These are phyloP conservation scores for Drosophila sp. DNA, from an alignment of 1,140 invertebrate species.

Conservation along the genomic window DNA sequence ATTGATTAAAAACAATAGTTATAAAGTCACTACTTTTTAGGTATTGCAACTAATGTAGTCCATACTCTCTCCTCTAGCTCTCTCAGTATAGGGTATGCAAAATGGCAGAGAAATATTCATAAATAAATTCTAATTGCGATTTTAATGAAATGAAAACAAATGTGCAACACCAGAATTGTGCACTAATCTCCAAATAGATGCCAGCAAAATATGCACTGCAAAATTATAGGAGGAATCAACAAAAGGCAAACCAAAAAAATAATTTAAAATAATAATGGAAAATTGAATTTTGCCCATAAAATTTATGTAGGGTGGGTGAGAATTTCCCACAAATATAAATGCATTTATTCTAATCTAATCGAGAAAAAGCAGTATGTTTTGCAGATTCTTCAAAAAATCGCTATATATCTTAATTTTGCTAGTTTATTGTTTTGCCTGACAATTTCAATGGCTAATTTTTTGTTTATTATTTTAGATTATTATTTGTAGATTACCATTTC, in stretches of 20 bases:
- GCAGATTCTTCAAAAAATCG: too few species aligned
- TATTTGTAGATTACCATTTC: too few species aligned
- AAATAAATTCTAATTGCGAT: constrained; percentile 76
- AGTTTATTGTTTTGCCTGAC: too few species aligned
- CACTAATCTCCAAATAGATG: constrained; percentile 53
- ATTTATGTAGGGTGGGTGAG: background rate
- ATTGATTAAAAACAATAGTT: too few species aligned
- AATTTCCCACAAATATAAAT: background rate
- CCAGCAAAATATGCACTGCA: constrained; percentile 15
- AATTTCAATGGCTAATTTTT: too few species aligned
- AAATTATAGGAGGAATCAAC: constrained; percentile 3
- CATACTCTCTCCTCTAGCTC: background rate
- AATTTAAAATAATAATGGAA: constrained; percentile 20
- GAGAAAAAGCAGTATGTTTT: too few species aligned
- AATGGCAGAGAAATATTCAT: constrained; percentile 31
- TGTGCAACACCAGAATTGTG: constrained; percentile 35
- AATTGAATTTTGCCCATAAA: background rate
- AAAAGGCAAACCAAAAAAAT: constrained; percentile 18
- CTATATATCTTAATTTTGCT: too few species aligned
- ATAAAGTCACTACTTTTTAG: too few species aligned
- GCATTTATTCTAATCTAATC: background rate
- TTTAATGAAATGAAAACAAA: constrained; percentile 79
- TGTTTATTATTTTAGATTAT: too few species aligned
- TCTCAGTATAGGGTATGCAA: background rate
- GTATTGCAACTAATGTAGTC: too few species aligned